phyloP scores from a whole-genome alignment of 1,140 invertebrate genomes.

The Ooceraea biroi region DNA sequence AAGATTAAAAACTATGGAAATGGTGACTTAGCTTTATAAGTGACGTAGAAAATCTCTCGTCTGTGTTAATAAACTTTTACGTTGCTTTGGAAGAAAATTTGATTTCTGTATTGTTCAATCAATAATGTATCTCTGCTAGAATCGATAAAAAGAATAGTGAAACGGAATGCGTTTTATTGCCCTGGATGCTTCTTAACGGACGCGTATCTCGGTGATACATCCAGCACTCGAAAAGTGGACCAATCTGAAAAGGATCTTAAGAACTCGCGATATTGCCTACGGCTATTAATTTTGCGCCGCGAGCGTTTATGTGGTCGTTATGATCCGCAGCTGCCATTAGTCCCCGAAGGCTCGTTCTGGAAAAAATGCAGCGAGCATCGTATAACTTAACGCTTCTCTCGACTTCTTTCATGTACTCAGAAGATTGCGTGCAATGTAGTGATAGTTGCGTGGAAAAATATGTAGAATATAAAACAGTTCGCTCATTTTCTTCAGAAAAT shows the following conservation, averaged over 20 bases:
- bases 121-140: conserved; percentile 14
- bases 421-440: background rate
- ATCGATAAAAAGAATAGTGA: conserved; percentile 9
- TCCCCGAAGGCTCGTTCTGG: conserved; percentile 5
- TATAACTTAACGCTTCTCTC: background rate
- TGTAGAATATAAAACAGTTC: background rate
- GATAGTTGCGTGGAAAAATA: background rate
- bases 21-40: conserved; percentile 4
- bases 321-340: conserved; percentile 29
- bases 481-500: background rate
- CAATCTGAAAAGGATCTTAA: conserved; percentile 29
- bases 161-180: conserved; percentile 3
- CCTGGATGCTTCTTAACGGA: background rate
- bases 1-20: background rate
- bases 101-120: conserved; percentile 10
- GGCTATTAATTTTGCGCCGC: conserved; percentile 49
- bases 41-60: background rate
- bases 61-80: conserved; percentile 13
- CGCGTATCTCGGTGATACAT: conserved; percentile 9
- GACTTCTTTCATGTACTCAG: conserved; percentile 2
- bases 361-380: background rate
- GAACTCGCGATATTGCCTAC: conserved; percentile 1
- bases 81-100: conserved; percentile 5
- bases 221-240: conserved; percentile 35
- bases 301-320: conserved; percentile 49